phyloP scores from a whole-genome alignment of 1,140 invertebrate genomes.

The Bombus superbus region DNA sequence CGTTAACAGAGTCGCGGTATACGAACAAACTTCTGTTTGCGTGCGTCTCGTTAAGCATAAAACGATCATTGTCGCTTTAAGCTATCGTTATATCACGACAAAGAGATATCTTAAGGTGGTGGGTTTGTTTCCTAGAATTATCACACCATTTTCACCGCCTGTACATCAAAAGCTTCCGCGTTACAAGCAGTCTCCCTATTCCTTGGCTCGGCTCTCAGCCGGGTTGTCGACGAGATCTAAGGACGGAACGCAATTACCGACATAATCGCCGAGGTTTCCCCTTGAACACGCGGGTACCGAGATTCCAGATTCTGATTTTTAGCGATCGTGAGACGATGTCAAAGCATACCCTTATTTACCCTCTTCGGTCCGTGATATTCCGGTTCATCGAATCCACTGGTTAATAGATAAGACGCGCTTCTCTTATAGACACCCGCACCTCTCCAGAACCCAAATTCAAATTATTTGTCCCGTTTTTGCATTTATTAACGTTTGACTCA shows the following conservation, averaged over 20 bases:
- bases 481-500: neutral
- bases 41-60: no score
- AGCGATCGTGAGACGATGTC: constrained; percentile 54
- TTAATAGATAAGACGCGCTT: constrained; percentile 53
- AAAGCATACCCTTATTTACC: constrained; percentile 66
- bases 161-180: neutral
- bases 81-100: no score
- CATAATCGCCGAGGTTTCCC: constrained; percentile 47
- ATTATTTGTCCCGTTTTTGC: neutral
- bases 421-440: constrained; percentile 53
- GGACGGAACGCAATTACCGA: constrained; percentile 61
- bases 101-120: no score
- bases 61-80: no score
- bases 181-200: neutral
- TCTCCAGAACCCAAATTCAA: constrained; percentile 5
- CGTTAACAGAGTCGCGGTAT: no score
- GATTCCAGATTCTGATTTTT: constrained; percentile 56
- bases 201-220: neutral
- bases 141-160: neutral
- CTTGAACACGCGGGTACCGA: constrained; percentile 50
- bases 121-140: neutral
- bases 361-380: constrained; percentile 52
- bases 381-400: constrained; percentile 56
- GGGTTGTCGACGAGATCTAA: constrained; percentile 36
- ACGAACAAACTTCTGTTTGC: no score